Conservation (phyloP, 2,888 invertebrate genomes). For the Meiosimyza decipiens region DNA sequence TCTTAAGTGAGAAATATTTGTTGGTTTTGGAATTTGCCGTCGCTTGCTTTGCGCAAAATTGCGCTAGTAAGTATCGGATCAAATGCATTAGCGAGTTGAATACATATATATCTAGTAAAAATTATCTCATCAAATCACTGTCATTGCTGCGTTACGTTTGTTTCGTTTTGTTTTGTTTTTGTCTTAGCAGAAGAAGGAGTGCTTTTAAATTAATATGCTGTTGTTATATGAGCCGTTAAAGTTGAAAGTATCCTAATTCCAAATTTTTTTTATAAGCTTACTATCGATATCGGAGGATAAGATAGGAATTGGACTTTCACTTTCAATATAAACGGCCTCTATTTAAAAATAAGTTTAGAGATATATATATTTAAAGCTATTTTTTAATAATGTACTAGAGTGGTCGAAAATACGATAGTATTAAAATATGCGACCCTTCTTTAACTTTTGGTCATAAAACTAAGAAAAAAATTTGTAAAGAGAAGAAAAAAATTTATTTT, state of each 20-base stretch:
- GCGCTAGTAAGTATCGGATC: background rate
- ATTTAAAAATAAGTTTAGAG: no score
- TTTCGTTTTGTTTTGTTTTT: constrained; percentile 22
- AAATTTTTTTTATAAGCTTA: no score
- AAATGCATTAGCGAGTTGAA: constrained; percentile 7
- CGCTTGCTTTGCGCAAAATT: background rate
- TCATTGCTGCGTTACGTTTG: constrained; percentile 1
- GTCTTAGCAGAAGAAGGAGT: constrained; percentile 6
- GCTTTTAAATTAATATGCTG: background rate
- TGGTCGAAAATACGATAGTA: no score
- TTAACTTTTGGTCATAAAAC: no score
- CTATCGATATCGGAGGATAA: no score
- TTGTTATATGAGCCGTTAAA: background rate
- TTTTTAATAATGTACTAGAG: no score
- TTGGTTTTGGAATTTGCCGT: constrained; percentile 17
- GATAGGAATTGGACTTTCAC: no score
- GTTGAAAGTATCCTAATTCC: background rate
- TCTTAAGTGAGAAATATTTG: constrained; percentile 54
- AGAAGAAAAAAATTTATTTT: no score
- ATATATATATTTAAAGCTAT: no score
- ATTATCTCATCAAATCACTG: background rate
- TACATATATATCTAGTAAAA: background rate
- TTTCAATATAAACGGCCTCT: no score
- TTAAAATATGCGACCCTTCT: no score
- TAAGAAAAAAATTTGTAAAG: no score